Evolutionary conservation across 2,797 vertebrate genomes (phyloP).

Genomic region (Vespertilio murinus): DNA sequence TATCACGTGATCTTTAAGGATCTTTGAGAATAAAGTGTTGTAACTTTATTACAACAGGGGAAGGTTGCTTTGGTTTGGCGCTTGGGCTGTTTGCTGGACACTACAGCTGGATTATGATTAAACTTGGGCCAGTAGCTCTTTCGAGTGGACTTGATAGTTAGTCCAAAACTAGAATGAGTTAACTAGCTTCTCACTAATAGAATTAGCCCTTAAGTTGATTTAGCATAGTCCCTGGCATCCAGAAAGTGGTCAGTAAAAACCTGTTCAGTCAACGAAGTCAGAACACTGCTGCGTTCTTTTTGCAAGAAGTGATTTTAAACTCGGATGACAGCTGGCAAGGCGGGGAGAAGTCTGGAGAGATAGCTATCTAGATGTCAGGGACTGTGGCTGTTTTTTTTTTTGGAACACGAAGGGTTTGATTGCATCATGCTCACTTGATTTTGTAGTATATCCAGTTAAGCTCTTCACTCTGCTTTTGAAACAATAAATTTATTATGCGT

Average conservation of each 20-base stretch:
- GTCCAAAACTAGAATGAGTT: not conserved
- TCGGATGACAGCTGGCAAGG: conserved; percentile 37
- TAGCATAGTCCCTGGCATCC: not conserved
- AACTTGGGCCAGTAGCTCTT: not conserved
- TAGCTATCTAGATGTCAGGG: conserved; percentile 53
- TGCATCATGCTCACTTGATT: conserved; percentile 70
- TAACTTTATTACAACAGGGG: not conserved
- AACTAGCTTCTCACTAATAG: not conserved
- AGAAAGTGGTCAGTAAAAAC: conserved; percentile 34
- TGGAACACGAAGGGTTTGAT: conserved; percentile 50
- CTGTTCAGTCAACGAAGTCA: not conserved
- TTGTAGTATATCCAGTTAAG: conserved; percentile 68
- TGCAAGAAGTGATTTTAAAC: conserved; percentile 46
- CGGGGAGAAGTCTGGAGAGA: conserved; percentile 46
- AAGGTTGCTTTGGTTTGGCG: not conserved
- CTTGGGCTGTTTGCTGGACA: not conserved
- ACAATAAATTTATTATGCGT: conserved; percentile 69
- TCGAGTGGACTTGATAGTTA: not conserved
- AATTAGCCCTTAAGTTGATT: not conserved
- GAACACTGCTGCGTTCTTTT: conserved; percentile 19
- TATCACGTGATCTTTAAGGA: not conserved
- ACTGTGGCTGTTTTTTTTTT: not conserved
- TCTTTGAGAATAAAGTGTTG: not conserved
- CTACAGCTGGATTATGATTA: not conserved
- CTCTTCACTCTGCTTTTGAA: conserved; percentile 71